Conservation (phyloP, 2,888 invertebrate genomes). For the Yponomeuta plumbellus region DNA sequence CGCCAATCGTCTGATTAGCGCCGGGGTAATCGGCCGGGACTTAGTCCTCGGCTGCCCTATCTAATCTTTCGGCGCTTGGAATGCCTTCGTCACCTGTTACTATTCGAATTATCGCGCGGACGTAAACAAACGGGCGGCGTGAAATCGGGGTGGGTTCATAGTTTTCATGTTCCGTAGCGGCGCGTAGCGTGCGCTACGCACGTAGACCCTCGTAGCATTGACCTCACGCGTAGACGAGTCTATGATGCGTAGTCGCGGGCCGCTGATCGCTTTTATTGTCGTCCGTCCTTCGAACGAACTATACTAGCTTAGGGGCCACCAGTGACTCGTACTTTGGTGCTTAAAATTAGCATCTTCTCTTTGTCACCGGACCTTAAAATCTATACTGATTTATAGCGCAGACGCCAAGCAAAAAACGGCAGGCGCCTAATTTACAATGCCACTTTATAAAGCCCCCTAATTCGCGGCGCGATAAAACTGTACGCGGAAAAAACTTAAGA, state of each 20-base stretch:
- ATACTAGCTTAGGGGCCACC: background rate
- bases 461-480: background rate
- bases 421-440: background rate
- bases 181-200: conserved; percentile 21
- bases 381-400: background rate
- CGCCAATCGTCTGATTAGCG: conserved; percentile 37
- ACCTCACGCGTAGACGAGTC: conserved; percentile 42
- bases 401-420: background rate
- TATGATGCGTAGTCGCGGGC: conserved; percentile 17
- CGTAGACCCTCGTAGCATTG: conserved; percentile 42
- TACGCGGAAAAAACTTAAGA: background rate
- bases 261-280: background rate
- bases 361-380: background rate
- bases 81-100: background rate
- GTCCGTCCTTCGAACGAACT: background rate
- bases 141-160: background rate
- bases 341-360: background rate
- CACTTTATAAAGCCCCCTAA: background rate
- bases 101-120: background rate
- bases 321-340: background rate
- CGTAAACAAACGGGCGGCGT: background rate
- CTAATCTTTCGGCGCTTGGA: background rate
- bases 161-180: background rate
- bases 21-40: conserved; percentile 25
- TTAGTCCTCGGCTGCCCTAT: background rate